Percentiles rank a stretch among this genome's conserved stretches.
phyloP scores from a whole-genome alignment of 2,797 vertebrate species.

The Mormyrops attenuatus region DNA sequence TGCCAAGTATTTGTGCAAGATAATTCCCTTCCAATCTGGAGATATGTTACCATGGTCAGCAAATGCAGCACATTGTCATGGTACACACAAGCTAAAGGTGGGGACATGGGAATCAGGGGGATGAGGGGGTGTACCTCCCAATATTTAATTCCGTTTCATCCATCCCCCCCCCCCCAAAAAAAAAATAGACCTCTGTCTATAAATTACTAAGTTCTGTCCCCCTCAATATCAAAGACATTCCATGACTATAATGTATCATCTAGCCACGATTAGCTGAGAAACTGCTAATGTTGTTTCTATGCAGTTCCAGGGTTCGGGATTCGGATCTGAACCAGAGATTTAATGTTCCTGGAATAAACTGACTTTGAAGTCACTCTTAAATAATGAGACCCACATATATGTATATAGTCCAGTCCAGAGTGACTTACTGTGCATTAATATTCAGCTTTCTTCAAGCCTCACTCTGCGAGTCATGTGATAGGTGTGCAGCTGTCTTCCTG shows the following conservation, averaged over 20 bases:
- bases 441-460: neutral
- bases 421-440: neutral
- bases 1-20: neutral
- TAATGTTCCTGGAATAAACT: neutral
- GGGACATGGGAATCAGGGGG: neutral
- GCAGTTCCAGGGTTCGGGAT: neutral
- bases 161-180: neutral
- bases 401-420: neutral
- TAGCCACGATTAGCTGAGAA: neutral
- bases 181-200: neutral
- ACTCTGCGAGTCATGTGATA: neutral
- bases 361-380: neutral
- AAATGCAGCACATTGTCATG: neutral
- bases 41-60: neutral
- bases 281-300: neutral
- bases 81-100: neutral
- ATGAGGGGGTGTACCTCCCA: neutral
- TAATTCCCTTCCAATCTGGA: neutral
- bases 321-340: neutral
- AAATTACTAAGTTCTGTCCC: neutral
- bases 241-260: neutral
- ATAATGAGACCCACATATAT: neutral
- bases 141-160: neutral
- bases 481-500: neutral
- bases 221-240: neutral